Base-by-base conservation (phyloP, 2,888 invertebrate genomes). In the Drosophila mimetica region DNA sequence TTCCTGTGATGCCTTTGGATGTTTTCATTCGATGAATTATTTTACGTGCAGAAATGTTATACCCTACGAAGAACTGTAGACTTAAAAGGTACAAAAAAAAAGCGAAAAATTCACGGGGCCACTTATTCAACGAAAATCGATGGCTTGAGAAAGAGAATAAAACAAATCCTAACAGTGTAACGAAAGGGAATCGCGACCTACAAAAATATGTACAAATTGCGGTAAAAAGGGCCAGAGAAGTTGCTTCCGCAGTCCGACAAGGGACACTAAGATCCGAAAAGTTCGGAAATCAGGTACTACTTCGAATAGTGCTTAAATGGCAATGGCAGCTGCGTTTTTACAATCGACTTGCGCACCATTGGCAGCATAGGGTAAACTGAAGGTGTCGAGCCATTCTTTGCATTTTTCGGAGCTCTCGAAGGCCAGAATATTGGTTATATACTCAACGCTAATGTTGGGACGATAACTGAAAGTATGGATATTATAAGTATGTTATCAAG, bases 361-460 rank as follows among this genome's bases (percentile, higher is more conserved):
- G 88, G 93, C 73, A 89, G 93, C 67, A 92, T 95, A 95, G 89
- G 93, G 93, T 90, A 97, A 94, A 92, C 94, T 95, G 92, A 96
- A 96, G 90, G 95, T 95, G 92, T 94, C 94, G 91, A 98, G 94
- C 95, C 98, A 98, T 92, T 97, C 96, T 92, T 95, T 93, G 93
- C 96, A 97, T 92, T 97, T 96, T 92, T 95, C 95, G 91, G 93
- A 93, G 86, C 95, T 95, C 90, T 95, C 94, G 94, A 98, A 98
- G 91, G 96, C 97, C 94, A 99, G 94, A 93, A 96, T 96, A 92
- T 95, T 95, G 91, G 94, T 93, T 93, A 99, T 94, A 94, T 95
- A 96, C 92, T 95, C 95, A 93, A 97, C 94, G 89, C 96, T 95
- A 93, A 99, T 94, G 92, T 94, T 95, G 93, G 97, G 98, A 90